These are phyloP conservation scores for Thaumatotibia leucotreta DNA, from an alignment of 1,140 invertebrate genomes.

Conservation along the genomic window DNA sequence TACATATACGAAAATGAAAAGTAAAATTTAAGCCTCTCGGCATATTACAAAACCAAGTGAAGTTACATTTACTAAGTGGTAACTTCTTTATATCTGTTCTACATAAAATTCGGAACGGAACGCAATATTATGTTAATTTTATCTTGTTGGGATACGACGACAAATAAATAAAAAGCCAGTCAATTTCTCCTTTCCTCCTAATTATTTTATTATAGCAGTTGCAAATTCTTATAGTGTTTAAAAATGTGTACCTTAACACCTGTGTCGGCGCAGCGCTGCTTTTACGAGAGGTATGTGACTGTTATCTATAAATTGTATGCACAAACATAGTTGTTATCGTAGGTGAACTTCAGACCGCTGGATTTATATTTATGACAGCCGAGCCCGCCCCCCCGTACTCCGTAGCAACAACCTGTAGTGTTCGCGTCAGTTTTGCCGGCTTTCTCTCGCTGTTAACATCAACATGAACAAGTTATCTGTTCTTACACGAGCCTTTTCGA, in stretches of 20 bases:
- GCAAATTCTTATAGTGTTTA: neutral
- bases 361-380: neutral
- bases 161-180: neutral
- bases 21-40: neutral
- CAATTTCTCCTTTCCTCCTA: neutral
- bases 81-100: too few species aligned
- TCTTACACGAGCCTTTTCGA: constrained; percentile 57
- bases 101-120: too few species aligned
- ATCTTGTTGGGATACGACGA: too few species aligned
- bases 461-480: constrained; percentile 59
- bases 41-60: neutral
- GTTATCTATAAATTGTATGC: neutral
- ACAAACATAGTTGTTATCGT: neutral
- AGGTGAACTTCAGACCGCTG: constrained; percentile 3
- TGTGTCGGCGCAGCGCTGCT: neutral
- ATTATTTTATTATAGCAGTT: neutral
- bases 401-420: neutral
- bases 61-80: too few species aligned
- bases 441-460: neutral
- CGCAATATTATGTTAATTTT: too few species aligned
- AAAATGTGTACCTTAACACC: neutral
- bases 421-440: constrained; percentile 3
- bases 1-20: too few species aligned
- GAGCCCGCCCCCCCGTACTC: neutral
- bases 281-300: constrained; percentile 4